Evolutionary conservation across 1,140 invertebrate genomes (phyloP), one percentile per base, ranked within the genome.

Genomic region (Bombus waltoni): DNA sequence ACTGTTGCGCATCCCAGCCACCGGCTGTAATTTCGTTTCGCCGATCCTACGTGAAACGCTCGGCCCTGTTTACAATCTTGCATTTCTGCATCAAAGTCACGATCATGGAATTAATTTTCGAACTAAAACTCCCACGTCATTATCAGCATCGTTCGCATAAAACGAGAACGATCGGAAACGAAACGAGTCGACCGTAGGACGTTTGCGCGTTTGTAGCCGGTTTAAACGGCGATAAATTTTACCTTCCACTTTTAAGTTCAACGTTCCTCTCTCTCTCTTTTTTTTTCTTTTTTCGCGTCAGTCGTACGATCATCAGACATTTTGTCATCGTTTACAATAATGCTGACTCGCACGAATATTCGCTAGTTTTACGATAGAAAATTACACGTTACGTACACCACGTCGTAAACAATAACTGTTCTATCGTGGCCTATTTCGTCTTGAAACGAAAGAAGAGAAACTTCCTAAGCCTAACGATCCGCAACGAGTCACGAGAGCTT

Each of bases 1-100:
- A 15, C 65, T 66, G 65, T 66, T 66, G 65, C 65, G 65, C 65
- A 8, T 66, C 65, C 62, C 59, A 65, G 62, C 62, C 65, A 66
- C 32, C n/a, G n/a, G 15, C n/a, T 66, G n/a, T 70, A 40, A 70
- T 40, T 40, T 70, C 38, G 22, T 40, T 40, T 70, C 68, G 35
- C 9, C 9, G 35, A 70, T 40, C 38, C 68, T 40, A 25, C 66
- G 66, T 22, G 32, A 22, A 38, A 32, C n/a, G 13, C 13, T 6
- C 62, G 22, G 22, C 9, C 9, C 9, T 35, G 66, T 10, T 35
- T 22, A 18, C 32, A 25, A 68, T 22, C 35, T 35, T 35, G 18
- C 18, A 1, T 38, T 22, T 22, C 32, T 35, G 22, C 66, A 35
- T 68, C 66, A 35, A 35, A 68, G 66, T 66, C 65, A 9, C 65